Evolutionary conservation across 2,797 vertebrate genomes (phyloP).

Genomic region (Gallinago solitaria): DNA sequence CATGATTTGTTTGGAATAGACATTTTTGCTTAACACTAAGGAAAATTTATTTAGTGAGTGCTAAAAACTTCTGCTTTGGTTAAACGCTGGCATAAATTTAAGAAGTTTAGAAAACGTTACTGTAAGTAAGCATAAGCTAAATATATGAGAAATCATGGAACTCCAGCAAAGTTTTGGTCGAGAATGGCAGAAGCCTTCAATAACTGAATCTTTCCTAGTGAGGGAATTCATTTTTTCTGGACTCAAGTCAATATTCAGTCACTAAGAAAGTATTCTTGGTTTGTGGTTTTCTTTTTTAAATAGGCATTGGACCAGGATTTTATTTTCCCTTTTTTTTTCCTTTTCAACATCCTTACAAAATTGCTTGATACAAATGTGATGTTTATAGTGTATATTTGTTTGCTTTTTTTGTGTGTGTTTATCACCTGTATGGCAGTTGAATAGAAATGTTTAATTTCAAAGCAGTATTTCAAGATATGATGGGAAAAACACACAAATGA

Average conservation of each 20-base stretch:
- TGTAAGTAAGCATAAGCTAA: not conserved
- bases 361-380: not conserved
- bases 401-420: not conserved
- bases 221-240: not conserved
- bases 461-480: fast-evolving
- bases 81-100: not conserved
- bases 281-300: not conserved
- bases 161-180: not conserved
- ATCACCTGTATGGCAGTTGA: not conserved
- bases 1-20: not conserved
- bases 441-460: not conserved
- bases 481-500: not conserved
- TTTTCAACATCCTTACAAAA: not conserved
- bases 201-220: not conserved
- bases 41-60: not conserved
- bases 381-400: not conserved
- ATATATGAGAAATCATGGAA: not conserved
- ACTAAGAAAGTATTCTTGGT: not conserved
- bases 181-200: not conserved
- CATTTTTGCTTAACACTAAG: not conserved
- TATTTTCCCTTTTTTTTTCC: not conserved
- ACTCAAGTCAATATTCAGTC: not conserved
- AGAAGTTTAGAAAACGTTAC: not conserved
- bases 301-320: not conserved
- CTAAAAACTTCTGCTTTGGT: not conserved